These are phyloP conservation scores for Cacatua alba DNA, from an alignment of 2,113 vertebrate genomes.

Conservation along the genomic window DNA sequence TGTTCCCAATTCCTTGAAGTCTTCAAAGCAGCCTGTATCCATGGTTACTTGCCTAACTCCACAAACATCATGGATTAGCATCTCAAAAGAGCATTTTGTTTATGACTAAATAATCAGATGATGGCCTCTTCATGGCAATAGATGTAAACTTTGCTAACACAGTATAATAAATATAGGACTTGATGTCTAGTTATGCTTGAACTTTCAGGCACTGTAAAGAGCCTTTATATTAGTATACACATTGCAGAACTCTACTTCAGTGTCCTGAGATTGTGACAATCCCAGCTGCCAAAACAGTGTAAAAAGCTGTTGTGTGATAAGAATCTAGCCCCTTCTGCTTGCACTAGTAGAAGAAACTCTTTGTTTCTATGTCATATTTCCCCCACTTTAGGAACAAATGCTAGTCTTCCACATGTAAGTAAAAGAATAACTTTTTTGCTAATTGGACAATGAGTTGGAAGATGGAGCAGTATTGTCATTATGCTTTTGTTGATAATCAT, in stretches of 20 bases:
- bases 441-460: background rate
- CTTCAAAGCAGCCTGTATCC: constrained; percentile 40
- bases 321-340: background rate
- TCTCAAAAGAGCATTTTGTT: constrained; percentile 46
- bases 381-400: background rate
- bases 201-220: background rate
- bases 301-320: background rate
- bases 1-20: constrained; percentile 21
- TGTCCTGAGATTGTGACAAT: background rate
- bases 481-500: background rate
- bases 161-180: background rate
- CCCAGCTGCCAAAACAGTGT: background rate
- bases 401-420: background rate
- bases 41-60: constrained; percentile 10
- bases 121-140: background rate
- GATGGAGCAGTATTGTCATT: background rate
- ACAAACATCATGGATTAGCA: constrained; percentile 15
- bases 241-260: background rate
- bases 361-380: background rate
- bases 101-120: background rate
- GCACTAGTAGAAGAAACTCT: background rate
- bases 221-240: background rate
- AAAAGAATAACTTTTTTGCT: background rate
- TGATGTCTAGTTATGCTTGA: background rate
- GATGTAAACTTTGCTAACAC: background rate